Evolutionary conservation across 1,140 invertebrate species (phyloP).

Genomic region (Drosophila carrolli): DNA sequence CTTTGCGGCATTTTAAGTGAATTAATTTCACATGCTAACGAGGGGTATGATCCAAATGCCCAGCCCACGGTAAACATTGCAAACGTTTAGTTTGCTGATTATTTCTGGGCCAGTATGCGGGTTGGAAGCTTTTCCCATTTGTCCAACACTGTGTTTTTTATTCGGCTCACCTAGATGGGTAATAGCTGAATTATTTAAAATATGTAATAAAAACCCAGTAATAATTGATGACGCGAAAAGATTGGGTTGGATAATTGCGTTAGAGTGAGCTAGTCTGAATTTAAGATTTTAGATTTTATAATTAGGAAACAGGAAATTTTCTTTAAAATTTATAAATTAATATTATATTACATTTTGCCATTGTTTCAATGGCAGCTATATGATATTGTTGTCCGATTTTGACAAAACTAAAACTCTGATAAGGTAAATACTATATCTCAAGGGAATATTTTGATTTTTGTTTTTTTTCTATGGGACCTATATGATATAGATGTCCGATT

Average conservation of each 20-base stretch:
- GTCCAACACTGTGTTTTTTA: constrained; percentile 16
- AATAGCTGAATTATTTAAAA: constrained; percentile 7
- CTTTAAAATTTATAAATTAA: too few species aligned
- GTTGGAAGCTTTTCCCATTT: not conserved
- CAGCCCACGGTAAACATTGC: constrained; percentile 30
- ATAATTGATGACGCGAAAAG: not conserved
- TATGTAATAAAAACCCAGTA: not conserved
- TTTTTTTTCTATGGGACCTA: too few species aligned
- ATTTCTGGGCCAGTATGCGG: constrained; percentile 21
- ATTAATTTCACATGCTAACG: constrained; percentile 67
- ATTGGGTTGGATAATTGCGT: not conserved
- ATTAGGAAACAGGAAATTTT: not conserved
- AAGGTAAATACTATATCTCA: too few species aligned
- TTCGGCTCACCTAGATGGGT: constrained; percentile 30
- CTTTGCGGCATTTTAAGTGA: constrained; percentile 76
- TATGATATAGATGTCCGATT: too few species aligned
- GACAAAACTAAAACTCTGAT: too few species aligned
- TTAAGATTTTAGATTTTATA: not conserved
- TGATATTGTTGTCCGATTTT: too few species aligned
- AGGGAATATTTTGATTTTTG: too few species aligned
- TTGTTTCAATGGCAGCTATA: too few species aligned
- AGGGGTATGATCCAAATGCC: not conserved
- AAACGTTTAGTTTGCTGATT: constrained; percentile 62
- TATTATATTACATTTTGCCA: too few species aligned
- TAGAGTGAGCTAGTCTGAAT: not conserved